phyloP scores from a whole-genome alignment of 2,113 vertebrate species.

The Rhinoderma darwinii region DNA sequence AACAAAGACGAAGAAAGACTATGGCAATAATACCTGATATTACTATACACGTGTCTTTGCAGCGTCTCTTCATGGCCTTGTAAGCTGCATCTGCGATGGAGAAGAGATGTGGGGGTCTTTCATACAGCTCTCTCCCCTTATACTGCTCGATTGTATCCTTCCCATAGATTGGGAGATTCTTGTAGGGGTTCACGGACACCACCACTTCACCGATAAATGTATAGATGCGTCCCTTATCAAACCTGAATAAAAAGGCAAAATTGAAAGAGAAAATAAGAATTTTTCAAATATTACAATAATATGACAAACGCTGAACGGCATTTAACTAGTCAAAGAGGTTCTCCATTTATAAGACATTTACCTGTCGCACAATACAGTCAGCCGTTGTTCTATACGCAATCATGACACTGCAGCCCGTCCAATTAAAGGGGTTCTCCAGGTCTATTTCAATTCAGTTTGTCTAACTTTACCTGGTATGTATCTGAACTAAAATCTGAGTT shows the following conservation, averaged over 20 bases:
- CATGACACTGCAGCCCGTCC: no score
- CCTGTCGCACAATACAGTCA: no score
- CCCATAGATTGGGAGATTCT: constrained; percentile 91
- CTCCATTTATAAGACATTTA: no score
- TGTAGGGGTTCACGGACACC: constrained; percentile 96
- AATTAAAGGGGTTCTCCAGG: no score
- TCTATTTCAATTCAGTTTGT: no score
- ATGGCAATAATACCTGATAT: constrained; percentile 84
- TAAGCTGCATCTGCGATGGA: constrained; percentile 96
- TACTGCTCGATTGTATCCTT: constrained; percentile 91
- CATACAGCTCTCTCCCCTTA: constrained; percentile 91
- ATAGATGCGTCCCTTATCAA: constrained; percentile 96
- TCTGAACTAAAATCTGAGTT: no score
- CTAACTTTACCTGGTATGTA: no score
- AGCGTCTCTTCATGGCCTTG: constrained; percentile 97
- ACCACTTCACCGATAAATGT: constrained; percentile 95
- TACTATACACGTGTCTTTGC: constrained; percentile 97
- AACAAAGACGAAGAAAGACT: not conserved
- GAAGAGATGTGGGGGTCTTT: constrained; percentile 95
- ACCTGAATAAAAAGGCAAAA: constrained; percentile 71
- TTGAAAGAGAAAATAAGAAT: not conserved
- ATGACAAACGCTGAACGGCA: not conserved
- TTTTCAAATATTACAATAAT: not conserved
- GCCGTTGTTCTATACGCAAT: no score
- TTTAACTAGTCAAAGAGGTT: not conserved